Conservation (phyloP, 2,888 invertebrate genomes). For the Polymixis lichenea region DNA sequence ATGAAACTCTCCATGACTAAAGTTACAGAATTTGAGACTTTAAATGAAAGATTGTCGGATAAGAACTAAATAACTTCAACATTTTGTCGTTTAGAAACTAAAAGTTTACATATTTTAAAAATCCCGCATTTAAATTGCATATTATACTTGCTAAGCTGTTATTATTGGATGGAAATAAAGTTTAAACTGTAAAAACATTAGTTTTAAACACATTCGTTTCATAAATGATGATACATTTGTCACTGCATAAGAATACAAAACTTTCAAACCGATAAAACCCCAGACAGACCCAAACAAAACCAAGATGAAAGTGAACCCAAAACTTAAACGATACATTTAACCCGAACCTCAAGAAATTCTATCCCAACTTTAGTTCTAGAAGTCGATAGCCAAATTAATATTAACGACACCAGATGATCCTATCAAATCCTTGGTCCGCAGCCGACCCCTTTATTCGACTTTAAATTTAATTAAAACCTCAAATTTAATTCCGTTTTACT, state of each 20-base stretch:
- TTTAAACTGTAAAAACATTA: not conserved
- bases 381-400: slow-evolving; percentile 67
- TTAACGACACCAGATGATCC: slow-evolving; percentile 68
- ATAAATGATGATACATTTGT: slow-evolving; percentile 8
- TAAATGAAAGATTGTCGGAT: slow-evolving; percentile 28
- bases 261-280: slow-evolving; percentile 10
- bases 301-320: slow-evolving; percentile 21
- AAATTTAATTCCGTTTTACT: slow-evolving; percentile 73
- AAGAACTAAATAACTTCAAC: slow-evolving; percentile 26
- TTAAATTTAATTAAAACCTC: slow-evolving; percentile 79
- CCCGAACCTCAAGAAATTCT: slow-evolving; percentile 33
- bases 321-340: slow-evolving; percentile 39
- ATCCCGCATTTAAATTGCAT: not conserved
- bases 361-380: slow-evolving; percentile 51
- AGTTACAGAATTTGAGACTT: slow-evolving; percentile 42
- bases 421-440: slow-evolving; percentile 64
- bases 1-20: slow-evolving; percentile 55
- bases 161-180: not conserved
- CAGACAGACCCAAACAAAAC: slow-evolving; percentile 19
- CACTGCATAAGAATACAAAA: slow-evolving; percentile 9
- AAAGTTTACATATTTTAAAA: slow-evolving; percentile 4
- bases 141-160: not conserved
- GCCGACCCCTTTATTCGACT: slow-evolving; percentile 65
- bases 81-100: slow-evolving; percentile 14
- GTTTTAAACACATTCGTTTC: not conserved